phyloP scores from a whole-genome alignment of 2,888 invertebrate genomes.

The Cosmopolites sordidus region DNA sequence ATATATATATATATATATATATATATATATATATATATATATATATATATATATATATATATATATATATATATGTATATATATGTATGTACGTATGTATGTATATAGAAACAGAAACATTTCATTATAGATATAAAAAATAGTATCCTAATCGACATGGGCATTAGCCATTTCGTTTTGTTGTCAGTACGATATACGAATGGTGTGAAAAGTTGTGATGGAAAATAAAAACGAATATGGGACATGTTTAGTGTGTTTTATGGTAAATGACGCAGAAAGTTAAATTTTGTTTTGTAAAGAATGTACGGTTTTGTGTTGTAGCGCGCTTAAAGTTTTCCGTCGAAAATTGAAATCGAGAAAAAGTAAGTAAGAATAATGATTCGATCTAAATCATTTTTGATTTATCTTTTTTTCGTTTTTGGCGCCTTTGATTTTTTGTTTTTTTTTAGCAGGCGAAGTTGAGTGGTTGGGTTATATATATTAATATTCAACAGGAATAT shows the following conservation, averaged over 20 bases:
- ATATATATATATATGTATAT: too few species aligned
- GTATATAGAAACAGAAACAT: too few species aligned
- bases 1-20: too few species aligned
- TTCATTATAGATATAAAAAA: too few species aligned
- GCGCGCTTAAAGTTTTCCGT: conserved; percentile 8
- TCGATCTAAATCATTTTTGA: conserved; percentile 7
- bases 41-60: too few species aligned
- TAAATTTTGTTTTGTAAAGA: conserved; percentile 30
- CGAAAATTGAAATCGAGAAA: conserved; percentile 12
- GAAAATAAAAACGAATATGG: conserved; percentile 9
- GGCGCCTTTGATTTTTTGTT: background rate
- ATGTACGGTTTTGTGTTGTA: conserved; percentile 21
- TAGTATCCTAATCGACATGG: background rate
- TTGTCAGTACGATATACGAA: conserved; percentile 9
- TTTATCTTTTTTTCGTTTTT: background rate
- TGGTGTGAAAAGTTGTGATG: conserved; percentile 20
- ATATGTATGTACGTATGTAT: too few species aligned
- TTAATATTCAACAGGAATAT: too few species aligned
- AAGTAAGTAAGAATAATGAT: conserved; percentile 8
- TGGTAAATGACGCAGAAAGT: conserved; percentile 31
- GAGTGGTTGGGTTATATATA: too few species aligned
- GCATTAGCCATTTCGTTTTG: conserved; percentile 6
- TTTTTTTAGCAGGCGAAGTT: background rate
- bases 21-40: too few species aligned
- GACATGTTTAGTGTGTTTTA: conserved; percentile 11